A percentile compares a stretch with the other conserved stretches of the same genome.
These are phyloP conservation scores for Daubentonia madagascariensis DNA, from an alignment of 2,113 vertebrate species.

Conservation along the genomic window DNA sequence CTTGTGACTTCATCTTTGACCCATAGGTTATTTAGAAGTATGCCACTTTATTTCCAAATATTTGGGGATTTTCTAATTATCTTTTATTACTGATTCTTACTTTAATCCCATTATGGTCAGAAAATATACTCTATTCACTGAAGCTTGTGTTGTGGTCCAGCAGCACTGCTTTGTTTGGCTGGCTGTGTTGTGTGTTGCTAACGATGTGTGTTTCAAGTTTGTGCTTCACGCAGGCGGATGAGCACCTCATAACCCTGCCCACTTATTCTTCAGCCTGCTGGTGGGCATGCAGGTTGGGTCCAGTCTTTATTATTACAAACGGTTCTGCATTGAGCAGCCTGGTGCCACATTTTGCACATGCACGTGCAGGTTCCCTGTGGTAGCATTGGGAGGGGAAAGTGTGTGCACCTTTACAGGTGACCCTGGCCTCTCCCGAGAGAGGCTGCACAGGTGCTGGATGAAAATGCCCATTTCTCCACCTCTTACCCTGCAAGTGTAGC, in stretches of 20 bases:
- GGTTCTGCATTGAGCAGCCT: neutral
- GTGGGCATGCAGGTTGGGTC: rapidly evolving
- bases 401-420: rapidly evolving
- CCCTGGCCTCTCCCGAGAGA: neutral
- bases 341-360: rapidly evolving
- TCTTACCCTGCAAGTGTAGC: neutral
- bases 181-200: neutral
- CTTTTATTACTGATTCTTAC: neutral
- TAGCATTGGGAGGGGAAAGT: neutral
- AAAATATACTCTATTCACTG: rapidly evolving
- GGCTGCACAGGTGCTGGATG: neutral
- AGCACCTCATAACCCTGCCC: rapidly evolving
- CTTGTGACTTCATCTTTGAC: neutral
- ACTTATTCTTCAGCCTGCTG: neutral
- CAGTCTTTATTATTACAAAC: too few species aligned
- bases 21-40: neutral
- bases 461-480: rapidly evolving
- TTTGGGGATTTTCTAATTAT: neutral
- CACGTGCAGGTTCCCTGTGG: neutral
- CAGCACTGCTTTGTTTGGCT: neutral
- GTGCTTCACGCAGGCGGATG: neutral
- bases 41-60: neutral
- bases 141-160: too few species aligned
- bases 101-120: neutral
- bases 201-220: neutral